Base-by-base conservation (phyloP, 1,140 invertebrate species). In the Panagrolaimus sp. region DNA sequence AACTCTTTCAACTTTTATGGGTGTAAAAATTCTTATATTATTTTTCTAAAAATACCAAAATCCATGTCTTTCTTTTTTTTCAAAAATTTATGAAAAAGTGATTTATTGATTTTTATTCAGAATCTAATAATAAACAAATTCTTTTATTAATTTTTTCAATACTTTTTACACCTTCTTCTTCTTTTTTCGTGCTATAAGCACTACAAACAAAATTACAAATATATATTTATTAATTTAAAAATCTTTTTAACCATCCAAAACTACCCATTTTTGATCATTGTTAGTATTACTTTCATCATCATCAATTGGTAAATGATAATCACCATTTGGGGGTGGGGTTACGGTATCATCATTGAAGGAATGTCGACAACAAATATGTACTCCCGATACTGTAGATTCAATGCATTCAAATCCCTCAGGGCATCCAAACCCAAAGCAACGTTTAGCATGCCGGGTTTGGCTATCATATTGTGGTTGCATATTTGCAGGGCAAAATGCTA, bases 181-280 rank as follows among this genome's bases (percentile, higher is more conserved):
- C 17, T 58, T 52, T 26, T 21, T 58, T 21, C 17, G n/a, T 58
- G 12, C 15, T 28, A 58, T 26, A 26, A 26, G 47, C 28, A 58
- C 52, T 26, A 58, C 52, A 58, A 26, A 58, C 14, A 58, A 58
- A 28, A 24, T 52, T 52, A 58, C 32, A 38, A 38, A 4, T 38
- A 38, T n/a, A n/a, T n/a, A 38, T 38, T 38, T 4, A 38, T 38
- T 38, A 38, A 38, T 38, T 38, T 38, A 4, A 38, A 38, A 38
- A 38, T 2, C 2, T 38, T 38, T 38, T 58, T 58, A 58, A 12
- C 52, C 52, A 26, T 58, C 52, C 52, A 58, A 21, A 26, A 58
- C 52, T 58, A 58, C 52, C 52, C 52, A 58, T 21, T 38, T 7
- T 38, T 21, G 52, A 58, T 58, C 17, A 58, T 28, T 58, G 52